A percentile compares a stretch with the other conserved stretches of the same genome.
phyloP scores from a whole-genome alignment of 1,140 invertebrate genomes.

The Macrosteles quadrilineatus region DNA sequence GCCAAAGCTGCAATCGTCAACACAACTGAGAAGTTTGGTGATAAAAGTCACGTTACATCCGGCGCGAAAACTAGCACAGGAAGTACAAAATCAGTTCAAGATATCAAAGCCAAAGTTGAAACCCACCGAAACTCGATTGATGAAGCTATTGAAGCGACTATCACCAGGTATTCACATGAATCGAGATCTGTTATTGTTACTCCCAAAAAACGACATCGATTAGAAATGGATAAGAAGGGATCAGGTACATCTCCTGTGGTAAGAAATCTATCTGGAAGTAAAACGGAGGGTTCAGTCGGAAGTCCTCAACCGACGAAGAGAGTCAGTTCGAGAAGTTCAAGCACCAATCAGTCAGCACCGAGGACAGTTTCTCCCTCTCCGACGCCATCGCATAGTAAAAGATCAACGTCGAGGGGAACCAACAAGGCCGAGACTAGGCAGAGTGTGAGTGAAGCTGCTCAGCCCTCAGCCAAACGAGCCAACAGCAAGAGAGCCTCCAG shows the following conservation, averaged over 20 bases:
- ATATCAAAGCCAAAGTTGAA: constrained; percentile 35
- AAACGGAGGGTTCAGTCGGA: constrained; percentile 41
- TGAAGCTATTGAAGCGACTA: constrained; percentile 62
- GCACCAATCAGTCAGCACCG: constrained; percentile 1
- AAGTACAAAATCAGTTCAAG: background rate
- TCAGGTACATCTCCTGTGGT: constrained; percentile 40
- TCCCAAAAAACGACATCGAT: constrained; percentile 61
- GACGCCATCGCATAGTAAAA: constrained; percentile 30
- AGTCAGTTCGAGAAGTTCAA: constrained; percentile 29
- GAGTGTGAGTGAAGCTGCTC: background rate
- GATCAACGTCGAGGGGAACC: constrained; percentile 31
- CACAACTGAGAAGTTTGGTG: constrained; percentile 37
- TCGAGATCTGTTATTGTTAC: constrained; percentile 51
- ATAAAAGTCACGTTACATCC: background rate
- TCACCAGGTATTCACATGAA: constrained; percentile 51
- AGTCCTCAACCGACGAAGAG: constrained; percentile 36
- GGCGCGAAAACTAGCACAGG: background rate
- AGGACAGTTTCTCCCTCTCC: constrained; percentile 10
- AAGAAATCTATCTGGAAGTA: constrained; percentile 34
- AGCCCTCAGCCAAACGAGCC: constrained; percentile 7
- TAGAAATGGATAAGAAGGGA: constrained; percentile 48
- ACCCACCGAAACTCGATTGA: constrained; percentile 53
- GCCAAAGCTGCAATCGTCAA: constrained; percentile 39
- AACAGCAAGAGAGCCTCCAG: constrained; percentile 1
- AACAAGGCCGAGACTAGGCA: constrained; percentile 1